Evolutionary conservation across 2,888 invertebrate species (phyloP).

Genomic region (Caenorhabditis doughertyi): DNA sequence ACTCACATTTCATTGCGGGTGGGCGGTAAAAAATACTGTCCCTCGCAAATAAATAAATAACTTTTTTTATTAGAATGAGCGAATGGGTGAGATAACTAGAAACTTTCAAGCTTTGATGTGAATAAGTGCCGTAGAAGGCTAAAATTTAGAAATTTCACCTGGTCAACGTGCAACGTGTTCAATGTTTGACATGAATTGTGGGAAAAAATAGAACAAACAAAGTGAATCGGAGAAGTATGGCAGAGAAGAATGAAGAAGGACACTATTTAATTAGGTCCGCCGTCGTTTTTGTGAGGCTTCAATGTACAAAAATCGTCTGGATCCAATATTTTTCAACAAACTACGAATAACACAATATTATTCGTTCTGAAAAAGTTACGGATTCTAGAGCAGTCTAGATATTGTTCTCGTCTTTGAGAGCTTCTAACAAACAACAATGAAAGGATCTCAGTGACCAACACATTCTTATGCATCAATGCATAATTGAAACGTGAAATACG

Average conservation of each 20-base stretch:
- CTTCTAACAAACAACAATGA: not conserved
- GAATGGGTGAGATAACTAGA: not conserved
- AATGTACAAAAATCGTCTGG: not conserved
- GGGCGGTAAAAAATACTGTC: constrained; percentile 37
- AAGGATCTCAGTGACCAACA: not conserved
- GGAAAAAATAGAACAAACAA: constrained; percentile 14
- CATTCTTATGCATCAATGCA: constrained; percentile 3
- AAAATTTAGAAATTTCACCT: not conserved
- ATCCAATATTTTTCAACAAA: not conserved
- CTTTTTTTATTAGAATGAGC: constrained; percentile 24
- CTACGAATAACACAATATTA: not conserved
- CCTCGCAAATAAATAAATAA: constrained; percentile 22
- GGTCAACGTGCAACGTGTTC: constrained; percentile 6
- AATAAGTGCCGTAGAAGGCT: not conserved
- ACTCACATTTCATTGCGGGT: constrained; percentile 49
- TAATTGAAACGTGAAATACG: no score
- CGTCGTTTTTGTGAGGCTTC: not conserved
- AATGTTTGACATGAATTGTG: not conserved
- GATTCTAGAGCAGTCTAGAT: not conserved
- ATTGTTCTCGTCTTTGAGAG: not conserved
- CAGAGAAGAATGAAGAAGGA: not conserved
- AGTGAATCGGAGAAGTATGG: not conserved
- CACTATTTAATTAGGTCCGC: constrained; percentile 13
- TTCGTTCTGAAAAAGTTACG: no score
- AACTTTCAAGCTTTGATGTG: not conserved